Conservation (phyloP, 2,888 invertebrate species). For the Heteropelma amictum region DNA sequence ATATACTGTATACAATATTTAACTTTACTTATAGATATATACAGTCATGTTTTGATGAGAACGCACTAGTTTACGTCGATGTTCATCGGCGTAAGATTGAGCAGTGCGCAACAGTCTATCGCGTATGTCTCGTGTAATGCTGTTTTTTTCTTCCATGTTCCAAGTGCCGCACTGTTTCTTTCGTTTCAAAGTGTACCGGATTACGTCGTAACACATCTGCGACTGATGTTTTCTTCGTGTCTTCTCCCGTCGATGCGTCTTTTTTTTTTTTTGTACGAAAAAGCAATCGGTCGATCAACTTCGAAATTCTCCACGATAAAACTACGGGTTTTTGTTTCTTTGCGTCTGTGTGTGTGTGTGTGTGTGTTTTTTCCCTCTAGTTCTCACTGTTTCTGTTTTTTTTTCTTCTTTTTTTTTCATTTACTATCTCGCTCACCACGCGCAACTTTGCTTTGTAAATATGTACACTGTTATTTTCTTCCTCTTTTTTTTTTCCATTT, state of each 20-base stretch:
- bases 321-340: slow-evolving; percentile 48
- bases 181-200: slow-evolving; percentile 36
- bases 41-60: slow-evolving; percentile 71
- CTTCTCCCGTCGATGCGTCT: slow-evolving; percentile 25
- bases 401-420: slow-evolving; percentile 58
- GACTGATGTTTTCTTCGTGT: too few relatives aligned
- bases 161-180: slow-evolving; percentile 63
- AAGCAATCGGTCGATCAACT: slow-evolving; percentile 61
- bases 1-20: slow-evolving; percentile 78
- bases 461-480: slow-evolving; percentile 72
- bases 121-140: slow-evolving; percentile 62
- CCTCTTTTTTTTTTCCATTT: slow-evolving; percentile 12
- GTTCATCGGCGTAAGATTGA: slow-evolving; percentile 71
- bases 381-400: neutral
- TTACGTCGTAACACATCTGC: too few relatives aligned
- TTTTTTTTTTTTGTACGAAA: too few relatives aligned
- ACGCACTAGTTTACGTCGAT: slow-evolving; percentile 71
- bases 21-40: slow-evolving; percentile 76
- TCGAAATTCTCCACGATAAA: slow-evolving; percentile 57
- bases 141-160: neutral
- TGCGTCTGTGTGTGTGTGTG: too few relatives aligned
- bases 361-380: slow-evolving; percentile 58
- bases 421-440: slow-evolving; percentile 56
- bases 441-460: slow-evolving; percentile 71
- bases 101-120: slow-evolving; percentile 72